Base-by-base conservation (phyloP, 2,888 invertebrate species). In the Rhyacophila evoluta region DNA sequence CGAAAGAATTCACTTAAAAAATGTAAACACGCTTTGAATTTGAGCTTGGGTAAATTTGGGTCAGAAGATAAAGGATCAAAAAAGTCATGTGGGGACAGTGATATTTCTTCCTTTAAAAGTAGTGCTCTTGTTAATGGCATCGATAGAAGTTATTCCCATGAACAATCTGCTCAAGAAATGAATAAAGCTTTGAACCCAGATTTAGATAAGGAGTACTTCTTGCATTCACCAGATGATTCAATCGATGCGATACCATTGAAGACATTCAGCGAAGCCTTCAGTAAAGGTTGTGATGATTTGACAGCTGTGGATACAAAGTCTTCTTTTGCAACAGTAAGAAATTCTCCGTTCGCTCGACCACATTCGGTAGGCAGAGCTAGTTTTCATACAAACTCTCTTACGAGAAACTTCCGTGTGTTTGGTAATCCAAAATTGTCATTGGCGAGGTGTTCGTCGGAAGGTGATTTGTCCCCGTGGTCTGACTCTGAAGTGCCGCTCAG, bases 361-460 rank as follows among this genome's bases (percentile, higher is more conserved):
- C 72, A 80, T 15, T 78, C 80, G 11, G 77, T 81, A n/a, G 81
- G 74, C 76, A 81, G 83, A 12, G 67, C 80, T 72, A 89, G 89
- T 15, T 86, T 90, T 85, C 88, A 92, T 85, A 86, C 92, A 85
- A 87, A 89, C 83, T 84, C 86, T 84, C 83, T 83, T 76, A 83
- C 83, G 69, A 83, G 81, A 82, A 87, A 85, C 11, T 88, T 88
- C 74, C 82, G 79, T 37, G 82, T 79, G 33, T 70, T 79, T n/a
- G 78, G 82, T 69, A 80, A 79, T 72, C 72, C 78, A 70, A 85
- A 84, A 79, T 83, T 84, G 77, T 86, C 91, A 83, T 86, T 94
- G 83, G 91, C 90, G 75, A 89, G 94, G 82, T 94, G 94, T 86
- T 92, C 92, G 81, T 94, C 94, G 28, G 94, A 94, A 84, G 93